Base-by-base conservation (phyloP, 2,113 vertebrate genomes). In the Opisthocomus hoazin region DNA sequence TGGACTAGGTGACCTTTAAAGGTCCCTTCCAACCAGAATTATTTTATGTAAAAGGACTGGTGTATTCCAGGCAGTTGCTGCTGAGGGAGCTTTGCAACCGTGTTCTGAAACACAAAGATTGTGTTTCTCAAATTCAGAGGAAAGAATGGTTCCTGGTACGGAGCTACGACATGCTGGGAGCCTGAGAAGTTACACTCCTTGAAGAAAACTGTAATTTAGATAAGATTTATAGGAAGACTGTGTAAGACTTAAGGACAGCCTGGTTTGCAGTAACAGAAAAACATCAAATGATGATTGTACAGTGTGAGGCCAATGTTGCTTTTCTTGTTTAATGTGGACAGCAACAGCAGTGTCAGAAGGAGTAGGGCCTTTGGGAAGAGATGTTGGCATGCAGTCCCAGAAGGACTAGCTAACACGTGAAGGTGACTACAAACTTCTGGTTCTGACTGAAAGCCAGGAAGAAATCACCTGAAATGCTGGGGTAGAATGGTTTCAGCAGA, bases 301-400 rank as follows among this genome's bases (percentile, higher is more conserved):
- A 24, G 36, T 21, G 19, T 34, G 19, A 21, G 13, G 37, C 4
- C 48, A 9, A 19, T 41, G 29, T 21, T 71, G 45, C 60, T 43
- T 11, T 6, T 4, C 0, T 23, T 39, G 43, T 36, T 27, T 11
- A 29, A 48, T 37, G 34, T 69, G 57, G 36, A 4, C 26, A 34
- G 27, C 5, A 51, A 5, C 43, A 10, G 15, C 6, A 6, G 32
- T 50, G 13, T 11, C 50, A 27, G 18, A 24, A 39, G 9, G 2
- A 32, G 22, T 29, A 37, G 37, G 27, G 23, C 19, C 39, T 70
- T 53, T 0, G 1, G n/a, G 17, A 64, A 15, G 27, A 29, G 32
- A 10, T 3, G 2, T 4, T n/a, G 60, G 7, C 2, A 8, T 7
- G 5, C 6, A 2, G 9, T n/a, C 15, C 26, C 12, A 15, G 41